Evolutionary conservation across 1,140 invertebrate genomes (phyloP).

Genomic region (Ceratosolen fusciceps): DNA sequence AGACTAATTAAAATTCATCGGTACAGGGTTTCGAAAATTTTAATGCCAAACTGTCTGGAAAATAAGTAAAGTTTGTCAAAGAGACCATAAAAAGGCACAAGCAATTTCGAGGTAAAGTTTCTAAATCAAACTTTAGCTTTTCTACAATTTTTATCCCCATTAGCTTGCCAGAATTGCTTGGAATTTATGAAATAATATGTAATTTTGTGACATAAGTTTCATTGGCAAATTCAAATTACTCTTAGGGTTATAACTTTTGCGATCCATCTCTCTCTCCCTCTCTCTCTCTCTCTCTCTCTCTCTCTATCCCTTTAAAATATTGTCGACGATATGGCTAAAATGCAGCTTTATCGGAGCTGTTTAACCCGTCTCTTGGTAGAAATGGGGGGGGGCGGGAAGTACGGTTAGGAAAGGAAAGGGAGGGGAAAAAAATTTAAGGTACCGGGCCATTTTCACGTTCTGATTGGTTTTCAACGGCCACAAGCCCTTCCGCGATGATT

Average conservation of each 20-base stretch:
- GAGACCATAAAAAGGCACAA: too few relatives aligned
- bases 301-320: background rate
- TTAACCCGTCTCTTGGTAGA: background rate
- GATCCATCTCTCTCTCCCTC: too few relatives aligned
- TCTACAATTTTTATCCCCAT: background rate
- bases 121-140: background rate
- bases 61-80: too few relatives aligned
- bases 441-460: background rate
- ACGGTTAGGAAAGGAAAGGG: too few relatives aligned
- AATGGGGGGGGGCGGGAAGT: too few relatives aligned
- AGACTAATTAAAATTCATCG: background rate
- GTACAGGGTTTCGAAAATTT: background rate
- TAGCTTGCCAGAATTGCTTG: background rate
- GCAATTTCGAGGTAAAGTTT: too few relatives aligned
- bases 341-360: background rate
- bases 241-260: background rate
- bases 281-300: too few relatives aligned
- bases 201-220: background rate
- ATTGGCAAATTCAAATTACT: background rate
- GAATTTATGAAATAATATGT: background rate
- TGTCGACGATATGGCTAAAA: background rate
- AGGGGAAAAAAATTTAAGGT: constrained; percentile 11
- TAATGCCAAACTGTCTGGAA: too few relatives aligned
- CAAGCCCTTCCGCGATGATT: background rate
- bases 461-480: constrained; percentile 13